Evolutionary conservation across 2,797 vertebrate species (phyloP).

Genomic region (Chiroxiphia lanceolata): DNA sequence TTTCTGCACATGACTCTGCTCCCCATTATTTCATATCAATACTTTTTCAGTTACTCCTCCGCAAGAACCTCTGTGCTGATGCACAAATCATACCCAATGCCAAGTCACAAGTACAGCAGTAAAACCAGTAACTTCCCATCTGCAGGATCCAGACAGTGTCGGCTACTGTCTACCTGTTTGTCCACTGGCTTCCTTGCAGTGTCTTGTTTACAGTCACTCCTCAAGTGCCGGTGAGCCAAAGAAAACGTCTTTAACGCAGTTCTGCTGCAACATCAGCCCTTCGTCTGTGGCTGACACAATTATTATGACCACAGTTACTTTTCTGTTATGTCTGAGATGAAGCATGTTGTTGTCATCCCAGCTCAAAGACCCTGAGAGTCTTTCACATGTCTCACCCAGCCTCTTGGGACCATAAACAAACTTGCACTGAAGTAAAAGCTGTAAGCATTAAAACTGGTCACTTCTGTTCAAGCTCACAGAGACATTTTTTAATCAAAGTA

Average conservation of each 20-base stretch:
- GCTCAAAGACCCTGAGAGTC: background rate
- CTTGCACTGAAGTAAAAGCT: background rate
- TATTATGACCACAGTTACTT: background rate
- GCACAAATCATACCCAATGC: background rate
- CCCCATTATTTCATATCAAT: background rate
- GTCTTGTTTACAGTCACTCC: constrained; percentile 9
- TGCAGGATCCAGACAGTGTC: background rate
- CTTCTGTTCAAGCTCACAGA: background rate
- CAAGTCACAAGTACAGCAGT: background rate
- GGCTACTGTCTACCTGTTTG: constrained; percentile 26
- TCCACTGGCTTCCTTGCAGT: background rate
- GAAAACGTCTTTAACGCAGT: background rate
- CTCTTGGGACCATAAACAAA: background rate
- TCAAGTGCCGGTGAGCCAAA: constrained; percentile 13
- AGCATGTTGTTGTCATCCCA: background rate
- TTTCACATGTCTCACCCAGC: background rate
- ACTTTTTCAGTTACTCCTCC: background rate
- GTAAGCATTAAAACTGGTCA: background rate
- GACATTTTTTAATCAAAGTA: background rate
- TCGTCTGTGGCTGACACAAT: background rate
- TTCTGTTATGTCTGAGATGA: background rate
- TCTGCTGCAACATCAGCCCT: background rate
- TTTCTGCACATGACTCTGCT: background rate
- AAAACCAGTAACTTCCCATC: background rate
- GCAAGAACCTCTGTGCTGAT: background rate